Base-by-base conservation (phyloP, 2,797 vertebrate species). In the Pangasius macronema region DNA sequence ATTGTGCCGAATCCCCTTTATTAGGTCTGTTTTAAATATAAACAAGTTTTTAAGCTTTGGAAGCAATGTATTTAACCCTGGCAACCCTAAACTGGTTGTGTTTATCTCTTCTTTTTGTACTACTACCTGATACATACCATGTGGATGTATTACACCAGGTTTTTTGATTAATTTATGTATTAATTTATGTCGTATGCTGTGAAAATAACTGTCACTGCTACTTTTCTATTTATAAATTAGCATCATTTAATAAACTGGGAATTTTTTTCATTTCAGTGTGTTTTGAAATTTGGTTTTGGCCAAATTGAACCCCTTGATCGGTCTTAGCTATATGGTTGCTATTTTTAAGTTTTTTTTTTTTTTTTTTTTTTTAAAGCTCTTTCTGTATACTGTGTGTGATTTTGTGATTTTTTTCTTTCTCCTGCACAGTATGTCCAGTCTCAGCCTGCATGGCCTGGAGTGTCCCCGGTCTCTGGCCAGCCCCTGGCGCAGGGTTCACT, bases 401-500 rank as follows among this genome's bases (percentile, higher is more conserved):
- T 80, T 65, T 33, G 16, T 75, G 11, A 5, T 59, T 0, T 22
- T 68, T 85, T 59, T 89, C 89, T 83, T 84, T 39, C 53, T 24
- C 76, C 30, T 22, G 2, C 10, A 10, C 93, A 99, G 98, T 90
- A 91, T 85, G 91, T 95, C 93, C 85, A 85, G 77, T 53, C 92
- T 86, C 95, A 94, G 89, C 91, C 92, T 68, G 84, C 93, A 30
- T 97, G 95, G 93, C 93, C 96, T 6, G 86, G 91, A 42, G 36
- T 94, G 2, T 95, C 97, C 84, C 92, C 95, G 68, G 94, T 95
- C 88, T 93, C 95, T 24, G 90, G 88, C 0, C 88, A 96, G 86
- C 92, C 95, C 68, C 91, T 96, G 88, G 95, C 93, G 11, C 95
- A 96, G 51, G 92, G 94, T 88, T 94, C 97, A 0, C 94, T 98